Evolutionary conservation across 2,797 vertebrate species (phyloP).

Genomic region (Clarias platycephalus): DNA sequence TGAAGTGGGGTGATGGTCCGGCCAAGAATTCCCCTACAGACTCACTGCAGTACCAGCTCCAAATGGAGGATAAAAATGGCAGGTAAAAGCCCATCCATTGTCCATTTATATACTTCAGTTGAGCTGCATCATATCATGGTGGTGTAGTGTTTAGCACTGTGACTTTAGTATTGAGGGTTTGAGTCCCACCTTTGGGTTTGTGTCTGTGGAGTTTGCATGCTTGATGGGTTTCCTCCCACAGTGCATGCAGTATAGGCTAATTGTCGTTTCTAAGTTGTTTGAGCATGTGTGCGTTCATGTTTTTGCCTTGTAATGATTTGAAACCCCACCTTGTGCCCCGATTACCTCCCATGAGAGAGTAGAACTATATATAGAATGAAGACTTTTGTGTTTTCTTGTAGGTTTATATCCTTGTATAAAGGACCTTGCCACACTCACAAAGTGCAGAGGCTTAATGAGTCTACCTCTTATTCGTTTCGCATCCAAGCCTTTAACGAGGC

Average conservation of each 20-base stretch:
- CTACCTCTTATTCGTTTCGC: conserved; percentile 93
- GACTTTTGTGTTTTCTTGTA: conserved; percentile 61
- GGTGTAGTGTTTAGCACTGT: too few relatives aligned
- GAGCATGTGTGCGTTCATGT: too few relatives aligned
- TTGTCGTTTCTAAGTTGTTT: too few relatives aligned
- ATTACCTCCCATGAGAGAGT: too few relatives aligned
- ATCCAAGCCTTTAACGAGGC: conserved; percentile 99
- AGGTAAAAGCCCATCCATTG: conserved; percentile 74
- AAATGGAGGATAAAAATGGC: conserved; percentile 92
- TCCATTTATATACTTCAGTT: background rate
- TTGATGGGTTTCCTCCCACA: too few relatives aligned
- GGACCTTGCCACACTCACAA: conserved; percentile 98
- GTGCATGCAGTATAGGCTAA: too few relatives aligned
- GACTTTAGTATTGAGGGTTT: too few relatives aligned
- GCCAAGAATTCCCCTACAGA: conserved; percentile 81
- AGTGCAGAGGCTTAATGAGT: conserved; percentile 97
- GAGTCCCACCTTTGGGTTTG: too few relatives aligned
- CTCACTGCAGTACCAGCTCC: conserved; percentile 91
- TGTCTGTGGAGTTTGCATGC: too few relatives aligned
- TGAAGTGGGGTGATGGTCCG: conserved; percentile 95
- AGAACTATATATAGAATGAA: background rate
- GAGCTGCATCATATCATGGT: too few relatives aligned
- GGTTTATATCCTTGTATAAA: conserved; percentile 93
- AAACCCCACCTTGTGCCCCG: too few relatives aligned
- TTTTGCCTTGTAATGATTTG: too few relatives aligned